Evolutionary conservation across 2,888 invertebrate genomes (phyloP).

Genomic region (Diplolepis rosae): DNA sequence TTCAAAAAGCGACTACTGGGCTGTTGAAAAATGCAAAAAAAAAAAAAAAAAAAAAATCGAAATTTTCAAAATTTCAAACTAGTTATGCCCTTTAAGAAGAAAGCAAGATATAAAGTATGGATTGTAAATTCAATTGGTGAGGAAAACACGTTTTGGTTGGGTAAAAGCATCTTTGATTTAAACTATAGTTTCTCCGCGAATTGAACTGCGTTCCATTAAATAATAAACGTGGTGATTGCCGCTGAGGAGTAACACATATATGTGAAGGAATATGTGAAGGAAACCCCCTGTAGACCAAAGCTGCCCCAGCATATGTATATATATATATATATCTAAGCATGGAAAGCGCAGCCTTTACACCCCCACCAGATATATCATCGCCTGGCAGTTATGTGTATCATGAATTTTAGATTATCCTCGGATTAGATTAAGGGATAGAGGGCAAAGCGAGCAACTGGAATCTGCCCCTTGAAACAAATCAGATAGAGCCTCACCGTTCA

Average conservation of each 20-base stretch:
- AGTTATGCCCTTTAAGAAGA: too few species aligned
- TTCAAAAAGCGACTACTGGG: too few species aligned
- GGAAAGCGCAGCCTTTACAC: slow-evolving; percentile 55
- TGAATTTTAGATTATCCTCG: slow-evolving; percentile 72
- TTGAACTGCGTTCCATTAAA: slow-evolving; percentile 57
- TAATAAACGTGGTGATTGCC: slow-evolving; percentile 53
- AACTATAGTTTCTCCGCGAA: slow-evolving; percentile 36
- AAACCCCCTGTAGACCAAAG: background rate
- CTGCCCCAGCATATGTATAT: background rate
- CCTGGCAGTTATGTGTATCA: slow-evolving; percentile 73
- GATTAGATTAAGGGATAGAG: slow-evolving; percentile 70
- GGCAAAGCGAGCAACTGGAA: slow-evolving; percentile 32
- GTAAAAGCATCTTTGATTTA: slow-evolving; percentile 44
- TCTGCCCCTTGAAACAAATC: slow-evolving; percentile 43
- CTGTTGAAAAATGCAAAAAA: too few species aligned
- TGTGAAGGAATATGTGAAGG: too few species aligned
- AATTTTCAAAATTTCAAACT: too few species aligned
- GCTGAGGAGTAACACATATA: slow-evolving; percentile 15
- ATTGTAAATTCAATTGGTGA: background rate
- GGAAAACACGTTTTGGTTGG: background rate
- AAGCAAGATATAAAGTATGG: background rate
- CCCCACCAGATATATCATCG: slow-evolving; percentile 71
- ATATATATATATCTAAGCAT: slow-evolving; percentile 22
- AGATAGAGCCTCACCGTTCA: slow-evolving; percentile 32
- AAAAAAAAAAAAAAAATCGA: too few species aligned